Conservation (phyloP, 1,140 invertebrate species). For the Danaus melanippus region DNA sequence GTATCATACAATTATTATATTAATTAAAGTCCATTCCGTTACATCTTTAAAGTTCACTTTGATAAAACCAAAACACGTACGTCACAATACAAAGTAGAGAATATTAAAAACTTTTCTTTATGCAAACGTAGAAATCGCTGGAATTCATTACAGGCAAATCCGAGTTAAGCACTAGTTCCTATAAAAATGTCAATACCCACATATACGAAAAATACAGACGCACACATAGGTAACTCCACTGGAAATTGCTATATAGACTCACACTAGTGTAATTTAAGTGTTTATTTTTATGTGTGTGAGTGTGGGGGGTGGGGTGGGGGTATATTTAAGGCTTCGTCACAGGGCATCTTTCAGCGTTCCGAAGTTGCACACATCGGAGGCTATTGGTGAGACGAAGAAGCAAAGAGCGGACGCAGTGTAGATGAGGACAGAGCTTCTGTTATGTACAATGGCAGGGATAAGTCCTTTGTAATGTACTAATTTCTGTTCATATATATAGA, state of each 20-base stretch:
- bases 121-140: conserved; percentile 12
- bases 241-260: conserved; percentile 38
- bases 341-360: conserved; percentile 66
- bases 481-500: conserved; percentile 5
- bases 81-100: too few relatives aligned
- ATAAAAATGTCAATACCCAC: conserved; percentile 67
- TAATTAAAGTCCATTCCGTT: too few relatives aligned
- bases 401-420: conserved; percentile 49
- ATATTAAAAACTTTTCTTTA: background rate
- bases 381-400: conserved; percentile 67
- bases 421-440: conserved; percentile 17
- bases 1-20: too few relatives aligned
- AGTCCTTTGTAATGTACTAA: conserved; percentile 1
- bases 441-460: too few relatives aligned
- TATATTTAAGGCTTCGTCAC: conserved; percentile 61
- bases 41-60: too few relatives aligned
- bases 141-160: conserved; percentile 24
- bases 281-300: conserved; percentile 47
- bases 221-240: conserved; percentile 30
- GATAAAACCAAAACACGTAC: too few relatives aligned
- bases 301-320: conserved; percentile 25
- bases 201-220: conserved; percentile 38
- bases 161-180: conserved; percentile 30
- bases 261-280: conserved; percentile 35
- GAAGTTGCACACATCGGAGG: conserved; percentile 60